These are phyloP conservation scores for Lithophane semibrunnea DNA, from an alignment of 2,888 invertebrate genomes.

Conservation along the genomic window DNA sequence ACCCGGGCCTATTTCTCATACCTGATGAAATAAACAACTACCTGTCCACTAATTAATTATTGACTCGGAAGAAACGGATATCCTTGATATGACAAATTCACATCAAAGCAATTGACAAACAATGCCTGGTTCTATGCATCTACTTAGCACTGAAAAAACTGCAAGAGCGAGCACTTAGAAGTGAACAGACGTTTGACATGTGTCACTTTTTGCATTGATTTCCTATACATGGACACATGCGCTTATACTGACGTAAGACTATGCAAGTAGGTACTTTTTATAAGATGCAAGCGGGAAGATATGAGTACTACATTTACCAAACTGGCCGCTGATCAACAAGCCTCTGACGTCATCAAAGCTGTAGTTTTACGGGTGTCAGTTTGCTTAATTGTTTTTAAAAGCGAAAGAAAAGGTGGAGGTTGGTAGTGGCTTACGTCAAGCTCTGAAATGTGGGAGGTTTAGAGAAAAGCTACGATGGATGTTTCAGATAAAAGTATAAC, in stretches of 20 bases:
- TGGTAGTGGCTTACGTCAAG: slow-evolving; percentile 11
- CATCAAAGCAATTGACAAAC: slow-evolving; percentile 19
- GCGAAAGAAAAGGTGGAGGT: slow-evolving; percentile 4
- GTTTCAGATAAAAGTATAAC: background rate
- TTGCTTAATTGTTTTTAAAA: slow-evolving; percentile 18
- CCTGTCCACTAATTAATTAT: slow-evolving; percentile 25
- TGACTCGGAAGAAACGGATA: slow-evolving; percentile 19
- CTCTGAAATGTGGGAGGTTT: slow-evolving; percentile 18
- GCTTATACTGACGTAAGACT: slow-evolving; percentile 10
- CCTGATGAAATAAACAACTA: slow-evolving; percentile 15
- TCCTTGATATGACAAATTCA: slow-evolving; percentile 29
- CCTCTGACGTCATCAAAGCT: slow-evolving; percentile 3
- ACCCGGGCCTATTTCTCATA: background rate
- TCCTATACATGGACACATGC: slow-evolving; percentile 31
- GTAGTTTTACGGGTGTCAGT: background rate
- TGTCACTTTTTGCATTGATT: slow-evolving; percentile 39
- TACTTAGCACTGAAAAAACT: slow-evolving; percentile 15
- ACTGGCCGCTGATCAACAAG: background rate
- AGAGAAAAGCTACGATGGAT: background rate
- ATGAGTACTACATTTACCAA: background rate
- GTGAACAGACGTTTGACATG: slow-evolving; percentile 29
- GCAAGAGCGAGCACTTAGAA: background rate
- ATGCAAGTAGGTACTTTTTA: slow-evolving; percentile 17
- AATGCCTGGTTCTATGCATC: slow-evolving; percentile 31
- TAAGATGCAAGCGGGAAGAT: background rate